Evolutionary conservation across 2,113 vertebrate species (phyloP).

Genomic region (Heteronetta atricapilla): DNA sequence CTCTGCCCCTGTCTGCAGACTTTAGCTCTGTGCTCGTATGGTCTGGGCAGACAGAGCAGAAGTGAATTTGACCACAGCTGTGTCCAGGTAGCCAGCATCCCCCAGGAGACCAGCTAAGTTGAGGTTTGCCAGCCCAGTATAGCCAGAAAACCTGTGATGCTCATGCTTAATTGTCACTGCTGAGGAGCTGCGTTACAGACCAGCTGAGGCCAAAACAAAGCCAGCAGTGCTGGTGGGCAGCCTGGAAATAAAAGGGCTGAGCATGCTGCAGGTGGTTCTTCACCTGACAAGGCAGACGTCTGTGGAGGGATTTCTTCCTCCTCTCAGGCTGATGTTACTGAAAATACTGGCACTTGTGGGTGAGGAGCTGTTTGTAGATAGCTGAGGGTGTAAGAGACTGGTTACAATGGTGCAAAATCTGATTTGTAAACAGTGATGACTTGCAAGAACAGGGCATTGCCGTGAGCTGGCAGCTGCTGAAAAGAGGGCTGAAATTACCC

Average conservation of each 20-base stretch:
- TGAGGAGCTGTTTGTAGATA: not conserved
- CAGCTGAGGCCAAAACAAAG: not conserved
- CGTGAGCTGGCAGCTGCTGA: not conserved
- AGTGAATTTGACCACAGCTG: not conserved
- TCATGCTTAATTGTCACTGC: not conserved
- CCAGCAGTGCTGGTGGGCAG: not conserved
- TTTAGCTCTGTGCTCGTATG: rapidly evolving
- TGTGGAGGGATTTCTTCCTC: not conserved
- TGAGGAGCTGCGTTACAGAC: not conserved
- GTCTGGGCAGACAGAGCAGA: not conserved
- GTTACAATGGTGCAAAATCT: not conserved
- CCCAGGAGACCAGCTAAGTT: not conserved
- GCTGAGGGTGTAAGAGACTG: not conserved
- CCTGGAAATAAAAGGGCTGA: not conserved
- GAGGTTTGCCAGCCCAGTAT: not conserved
- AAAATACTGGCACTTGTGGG: not conserved
- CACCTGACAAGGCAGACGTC: not conserved
- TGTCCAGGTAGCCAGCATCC: not conserved
- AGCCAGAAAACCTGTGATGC: not conserved
- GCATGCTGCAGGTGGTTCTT: not conserved
- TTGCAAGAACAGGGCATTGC: not conserved
- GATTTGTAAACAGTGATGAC: not conserved
- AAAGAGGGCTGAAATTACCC: not conserved
- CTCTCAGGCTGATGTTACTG: not conserved
- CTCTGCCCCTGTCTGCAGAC: not conserved